Evolutionary conservation across 2,888 invertebrate species (phyloP).

Genomic region (Spilosoma lubricipeda): DNA sequence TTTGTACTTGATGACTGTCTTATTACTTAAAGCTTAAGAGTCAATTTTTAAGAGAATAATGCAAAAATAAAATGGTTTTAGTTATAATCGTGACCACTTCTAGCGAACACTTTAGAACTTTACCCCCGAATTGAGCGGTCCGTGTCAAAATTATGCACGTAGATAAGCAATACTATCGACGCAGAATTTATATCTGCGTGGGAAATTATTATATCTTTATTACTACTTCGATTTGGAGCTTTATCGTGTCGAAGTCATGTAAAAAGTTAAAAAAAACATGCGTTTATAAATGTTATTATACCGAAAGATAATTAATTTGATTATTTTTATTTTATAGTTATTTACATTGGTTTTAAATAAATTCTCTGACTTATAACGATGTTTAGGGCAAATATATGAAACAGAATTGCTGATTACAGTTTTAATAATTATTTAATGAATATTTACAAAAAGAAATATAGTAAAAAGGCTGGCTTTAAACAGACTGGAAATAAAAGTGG

Average conservation of each 20-base stretch:
- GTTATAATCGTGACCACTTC: constrained; percentile 83
- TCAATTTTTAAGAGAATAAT: constrained; percentile 51
- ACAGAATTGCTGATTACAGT: no score
- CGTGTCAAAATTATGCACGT: constrained; percentile 76
- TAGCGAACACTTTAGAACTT: constrained; percentile 83
- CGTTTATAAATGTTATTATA: constrained; percentile 16
- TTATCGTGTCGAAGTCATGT: constrained; percentile 53
- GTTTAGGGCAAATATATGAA: no score
- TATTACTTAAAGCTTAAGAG: constrained; percentile 55
- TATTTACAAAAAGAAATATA: no score
- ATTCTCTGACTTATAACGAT: no score
- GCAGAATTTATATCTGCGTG: constrained; percentile 78
- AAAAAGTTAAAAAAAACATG: constrained; percentile 26
- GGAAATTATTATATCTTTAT: constrained; percentile 81
- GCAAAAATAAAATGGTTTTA: constrained; percentile 47
- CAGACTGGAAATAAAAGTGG: no score
- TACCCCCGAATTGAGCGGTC: constrained; percentile 83
- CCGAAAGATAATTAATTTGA: not conserved
- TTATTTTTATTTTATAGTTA: not conserved
- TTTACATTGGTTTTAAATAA: no score
- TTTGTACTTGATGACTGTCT: constrained; percentile 58
- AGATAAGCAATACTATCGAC: constrained; percentile 69
- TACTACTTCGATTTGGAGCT: constrained; percentile 59
- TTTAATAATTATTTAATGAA: no score
- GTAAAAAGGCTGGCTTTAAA: no score